Evolutionary conservation across 1,140 invertebrate species (phyloP), one percentile per base, ranked within the genome.

Genomic region (Meloidogyne floridensis): DNA sequence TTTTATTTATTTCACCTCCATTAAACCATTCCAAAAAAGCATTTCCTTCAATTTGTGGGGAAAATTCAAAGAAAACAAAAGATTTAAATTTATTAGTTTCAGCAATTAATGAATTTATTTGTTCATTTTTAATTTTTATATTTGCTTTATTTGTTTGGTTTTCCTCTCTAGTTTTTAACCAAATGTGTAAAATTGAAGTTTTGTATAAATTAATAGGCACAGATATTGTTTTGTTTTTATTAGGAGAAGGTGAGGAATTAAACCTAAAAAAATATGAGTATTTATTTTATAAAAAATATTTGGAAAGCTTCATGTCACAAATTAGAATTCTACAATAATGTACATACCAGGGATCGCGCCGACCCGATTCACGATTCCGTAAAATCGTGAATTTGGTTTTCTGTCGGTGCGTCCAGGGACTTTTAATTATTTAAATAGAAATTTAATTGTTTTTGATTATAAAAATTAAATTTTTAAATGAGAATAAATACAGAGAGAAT

Each of bases 141-240:
- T 51, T 69, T n/a, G 56, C 75, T 69, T 47, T 47, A 6, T 47
- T 32, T 32, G 32, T 5, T 53, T 81, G 74, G 0, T 54, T 43
- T 56, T 72, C 20, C 10, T 32, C 51, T n/a, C 32, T 72, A 32
- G 59, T 79, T 77, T 79, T 81, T 10, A 81, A 56, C 80, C 80
- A 81, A 65, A 81, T 77, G 51, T 81, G 80, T 10, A 81, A 18
- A 32, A 81, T 71, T 15, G 80, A 78, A 11, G 77, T 71, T 51
- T 18, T 43, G 6, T 51, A 18, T 11, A 79, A 47, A 51, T 42
- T 18, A 5, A 79, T 15, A 20, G 77, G 77, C 13, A 79, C 15
- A 43, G 18, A 20, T 20, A 79, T 43, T 51, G 43, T 20, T 13
- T 51, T 15, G n/a, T n/a, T 54, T 6, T 42, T 69, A 8, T 77